Percentiles rank a stretch among this genome's conserved stretches.
Evolutionary conservation across 2,888 invertebrate genomes (phyloP).

Genomic region (Silvanus unidentatus): DNA sequence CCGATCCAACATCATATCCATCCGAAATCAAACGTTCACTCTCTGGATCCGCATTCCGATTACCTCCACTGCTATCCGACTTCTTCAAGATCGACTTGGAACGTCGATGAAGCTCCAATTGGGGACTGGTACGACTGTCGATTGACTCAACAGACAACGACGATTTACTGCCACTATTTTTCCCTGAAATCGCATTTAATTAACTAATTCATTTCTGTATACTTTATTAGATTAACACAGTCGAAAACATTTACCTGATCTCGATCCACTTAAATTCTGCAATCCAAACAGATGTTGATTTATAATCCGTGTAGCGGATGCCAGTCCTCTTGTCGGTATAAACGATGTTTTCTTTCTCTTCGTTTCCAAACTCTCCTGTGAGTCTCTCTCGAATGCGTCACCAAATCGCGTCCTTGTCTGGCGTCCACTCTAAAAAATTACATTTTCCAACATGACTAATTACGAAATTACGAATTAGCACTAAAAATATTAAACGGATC

Average conservation of each 20-base stretch:
- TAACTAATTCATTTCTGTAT: too few species aligned
- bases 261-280: conserved; percentile 50
- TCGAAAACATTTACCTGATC: conserved; percentile 37
- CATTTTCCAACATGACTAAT: neutral
- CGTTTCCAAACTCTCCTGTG: conserved; percentile 51
- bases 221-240: too few species aligned
- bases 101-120: conserved; percentile 59
- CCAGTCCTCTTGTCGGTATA: conserved; percentile 59
- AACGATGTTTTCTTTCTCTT: conserved; percentile 51
- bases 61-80: conserved; percentile 55
- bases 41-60: conserved; percentile 58
- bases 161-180: conserved; percentile 57
- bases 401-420: conserved; percentile 47
- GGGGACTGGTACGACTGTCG: conserved; percentile 55
- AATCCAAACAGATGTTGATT: conserved; percentile 69
- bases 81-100: conserved; percentile 75
- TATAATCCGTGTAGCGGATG: conserved; percentile 65
- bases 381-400: conserved; percentile 45
- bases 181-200: conserved; percentile 37
- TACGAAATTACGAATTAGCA: neutral
- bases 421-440: conserved; percentile 24
- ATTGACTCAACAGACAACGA: conserved; percentile 66
- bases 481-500: too few species aligned
- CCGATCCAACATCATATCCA: conserved; percentile 50
- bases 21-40: conserved; percentile 69